Percentiles rank a stretch among this genome's conserved stretches.
Conservation (phyloP, 2,797 vertebrate genomes). For the Chiropotes sagulatus region DNA sequence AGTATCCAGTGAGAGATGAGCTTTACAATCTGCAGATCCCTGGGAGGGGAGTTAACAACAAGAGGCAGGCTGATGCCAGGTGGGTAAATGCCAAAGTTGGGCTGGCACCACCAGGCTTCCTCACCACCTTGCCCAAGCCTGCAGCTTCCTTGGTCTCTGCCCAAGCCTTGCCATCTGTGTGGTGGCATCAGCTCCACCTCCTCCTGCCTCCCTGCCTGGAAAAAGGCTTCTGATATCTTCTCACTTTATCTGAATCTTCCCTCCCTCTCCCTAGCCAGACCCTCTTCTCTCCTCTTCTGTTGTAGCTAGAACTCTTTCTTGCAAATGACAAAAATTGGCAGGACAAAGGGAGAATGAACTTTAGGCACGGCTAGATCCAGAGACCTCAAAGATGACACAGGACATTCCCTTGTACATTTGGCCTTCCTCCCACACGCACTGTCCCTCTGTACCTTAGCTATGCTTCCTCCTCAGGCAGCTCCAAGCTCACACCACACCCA, state of each 20-base stretch:
- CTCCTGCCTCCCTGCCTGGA: neutral
- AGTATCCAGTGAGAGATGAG: neutral
- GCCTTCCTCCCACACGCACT: neutral
- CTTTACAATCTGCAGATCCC: neutral
- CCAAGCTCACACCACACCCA: neutral
- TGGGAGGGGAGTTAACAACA: neutral
- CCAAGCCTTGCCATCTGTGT: constrained; percentile 61
- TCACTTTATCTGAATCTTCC: neutral
- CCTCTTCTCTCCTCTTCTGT: neutral
- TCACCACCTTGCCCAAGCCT: neutral
- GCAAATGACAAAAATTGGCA: neutral
- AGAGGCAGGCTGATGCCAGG: neutral
- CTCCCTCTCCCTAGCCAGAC: neutral
- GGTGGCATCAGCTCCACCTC: neutral
- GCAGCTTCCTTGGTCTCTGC: constrained; percentile 55
- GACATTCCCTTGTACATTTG: neutral
- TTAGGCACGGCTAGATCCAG: neutral
- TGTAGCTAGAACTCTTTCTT: neutral
- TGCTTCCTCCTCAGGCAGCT: neutral
- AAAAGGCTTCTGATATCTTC: neutral
- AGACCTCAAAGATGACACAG: neutral
- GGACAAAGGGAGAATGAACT: neutral
- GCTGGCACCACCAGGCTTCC: neutral
- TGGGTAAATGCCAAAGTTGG: constrained; percentile 24
- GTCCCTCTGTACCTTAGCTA: neutral